Evolutionary conservation across 1,140 invertebrate genomes (phyloP).

Genomic region (Trigoniulus corallinus): DNA sequence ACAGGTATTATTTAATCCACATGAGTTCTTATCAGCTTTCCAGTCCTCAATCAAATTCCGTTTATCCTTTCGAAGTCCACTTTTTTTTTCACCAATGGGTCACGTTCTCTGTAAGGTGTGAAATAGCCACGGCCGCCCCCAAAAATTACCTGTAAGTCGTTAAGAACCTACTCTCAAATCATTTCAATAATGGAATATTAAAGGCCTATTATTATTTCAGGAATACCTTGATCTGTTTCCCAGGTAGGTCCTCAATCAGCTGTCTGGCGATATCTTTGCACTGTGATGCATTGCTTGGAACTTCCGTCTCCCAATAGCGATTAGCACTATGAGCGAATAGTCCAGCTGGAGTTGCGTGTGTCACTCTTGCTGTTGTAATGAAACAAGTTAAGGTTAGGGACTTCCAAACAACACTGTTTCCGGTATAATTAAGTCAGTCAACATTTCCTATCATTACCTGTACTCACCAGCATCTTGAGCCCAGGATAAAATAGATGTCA

Average conservation of each 20-base stretch:
- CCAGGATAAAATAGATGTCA: constrained; percentile 20
- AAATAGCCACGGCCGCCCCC: constrained; percentile 4
- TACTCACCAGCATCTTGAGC: constrained; percentile 40
- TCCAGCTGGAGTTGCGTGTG: constrained; percentile 57
- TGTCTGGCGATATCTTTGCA: constrained; percentile 27
- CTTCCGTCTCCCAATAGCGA: constrained; percentile 20
- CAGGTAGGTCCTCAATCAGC: constrained; percentile 19
- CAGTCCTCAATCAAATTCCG: constrained; percentile 19
- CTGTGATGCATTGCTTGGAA: constrained; percentile 13
- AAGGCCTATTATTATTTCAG: neutral
- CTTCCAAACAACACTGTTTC: no score
- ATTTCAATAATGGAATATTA: neutral
- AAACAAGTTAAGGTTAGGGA: no score
- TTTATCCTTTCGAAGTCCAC: constrained; percentile 14
- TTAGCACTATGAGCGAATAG: constrained; percentile 17
- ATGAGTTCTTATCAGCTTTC: constrained; percentile 15
- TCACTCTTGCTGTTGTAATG: constrained; percentile 60
- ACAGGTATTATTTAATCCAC: constrained; percentile 12
- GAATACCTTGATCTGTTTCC: constrained; percentile 22
- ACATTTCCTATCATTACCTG: no score
- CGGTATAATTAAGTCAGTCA: no score
- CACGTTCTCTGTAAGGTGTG: constrained; percentile 5
- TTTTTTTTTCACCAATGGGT: neutral
- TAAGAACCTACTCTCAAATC: no score
- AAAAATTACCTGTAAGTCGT: constrained; percentile 7